Percentiles rank a stretch among this genome's conserved stretches.
Conservation (phyloP, 2,888 invertebrate species). For the Eurytoma adleriae region DNA sequence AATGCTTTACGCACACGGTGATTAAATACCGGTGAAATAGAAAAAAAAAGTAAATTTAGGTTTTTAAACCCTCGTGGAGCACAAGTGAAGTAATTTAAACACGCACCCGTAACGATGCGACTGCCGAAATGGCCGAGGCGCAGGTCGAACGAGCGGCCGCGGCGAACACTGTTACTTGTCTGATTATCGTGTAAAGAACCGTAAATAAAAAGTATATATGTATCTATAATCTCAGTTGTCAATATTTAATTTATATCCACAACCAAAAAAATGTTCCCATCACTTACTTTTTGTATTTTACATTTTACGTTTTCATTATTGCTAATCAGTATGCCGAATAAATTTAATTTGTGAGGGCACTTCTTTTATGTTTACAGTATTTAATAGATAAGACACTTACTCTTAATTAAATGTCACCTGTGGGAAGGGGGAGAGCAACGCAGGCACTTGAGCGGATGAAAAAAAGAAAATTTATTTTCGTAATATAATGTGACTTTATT, state of each 20-base stretch:
- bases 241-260: conserved; percentile 32
- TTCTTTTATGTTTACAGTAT: no score
- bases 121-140: conserved; percentile 40
- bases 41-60: conserved; percentile 31
- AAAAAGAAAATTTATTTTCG: conserved; percentile 48
- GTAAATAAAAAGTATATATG: conserved; percentile 67
- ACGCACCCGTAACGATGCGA: conserved; percentile 9
- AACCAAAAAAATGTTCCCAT: not conserved
- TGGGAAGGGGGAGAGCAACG: no score
- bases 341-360: no score
- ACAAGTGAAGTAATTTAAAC: conserved; percentile 29
- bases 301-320: not conserved
- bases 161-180: conserved; percentile 72
- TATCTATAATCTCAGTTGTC: conserved; percentile 57
- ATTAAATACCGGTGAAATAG: conserved; percentile 7
- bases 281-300: conserved; percentile 2
- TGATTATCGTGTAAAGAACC: conserved; percentile 73
- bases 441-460: not conserved
- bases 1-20: conserved; percentile 38
- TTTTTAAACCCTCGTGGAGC: not conserved
- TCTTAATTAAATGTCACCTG: no score
- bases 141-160: conserved; percentile 48
- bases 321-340: no score
- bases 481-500: conserved; percentile 72
- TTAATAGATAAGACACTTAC: no score